phyloP scores from a whole-genome alignment of 2,888 invertebrate genomes.

The Smittia sp. region DNA sequence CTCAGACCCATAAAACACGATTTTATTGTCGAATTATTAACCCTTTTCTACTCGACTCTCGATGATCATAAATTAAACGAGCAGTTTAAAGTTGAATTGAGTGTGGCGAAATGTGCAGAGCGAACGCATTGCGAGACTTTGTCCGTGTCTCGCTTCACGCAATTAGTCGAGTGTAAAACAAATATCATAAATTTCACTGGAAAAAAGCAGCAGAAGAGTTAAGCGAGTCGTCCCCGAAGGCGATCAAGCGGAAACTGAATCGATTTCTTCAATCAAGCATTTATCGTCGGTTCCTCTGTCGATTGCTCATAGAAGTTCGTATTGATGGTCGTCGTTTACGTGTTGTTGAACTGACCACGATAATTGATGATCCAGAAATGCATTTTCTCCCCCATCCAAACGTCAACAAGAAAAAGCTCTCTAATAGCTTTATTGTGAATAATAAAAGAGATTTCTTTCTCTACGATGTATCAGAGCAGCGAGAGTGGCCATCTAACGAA shows the following conservation, averaged over 20 bases:
- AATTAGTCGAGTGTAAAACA: constrained; percentile 8
- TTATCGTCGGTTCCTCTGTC: too few species aligned
- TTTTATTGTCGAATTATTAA: constrained; percentile 21
- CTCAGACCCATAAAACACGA: neutral
- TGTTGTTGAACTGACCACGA: constrained; percentile 17
- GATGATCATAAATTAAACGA: neutral
- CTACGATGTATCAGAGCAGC: neutral
- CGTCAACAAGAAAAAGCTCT: neutral
- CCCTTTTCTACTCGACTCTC: constrained; percentile 13
- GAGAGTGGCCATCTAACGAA: too few species aligned
- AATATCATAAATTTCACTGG: neutral
- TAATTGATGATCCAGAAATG: constrained; percentile 6
- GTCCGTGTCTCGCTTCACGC: neutral
- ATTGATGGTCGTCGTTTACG: too few species aligned
- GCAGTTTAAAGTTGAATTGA: constrained; percentile 4
- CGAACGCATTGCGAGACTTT: neutral
- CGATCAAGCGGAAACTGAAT: neutral
- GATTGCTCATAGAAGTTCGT: too few species aligned
- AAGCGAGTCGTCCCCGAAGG: neutral
- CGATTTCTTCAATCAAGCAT: too few species aligned
- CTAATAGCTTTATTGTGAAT: constrained; percentile 19
- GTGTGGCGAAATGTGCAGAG: constrained; percentile 6
- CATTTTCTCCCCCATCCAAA: neutral
- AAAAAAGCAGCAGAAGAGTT: too few species aligned
- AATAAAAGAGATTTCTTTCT: constrained; percentile 1